phyloP scores from a whole-genome alignment of 2,888 invertebrate species.

The Drosophila gaucha region DNA sequence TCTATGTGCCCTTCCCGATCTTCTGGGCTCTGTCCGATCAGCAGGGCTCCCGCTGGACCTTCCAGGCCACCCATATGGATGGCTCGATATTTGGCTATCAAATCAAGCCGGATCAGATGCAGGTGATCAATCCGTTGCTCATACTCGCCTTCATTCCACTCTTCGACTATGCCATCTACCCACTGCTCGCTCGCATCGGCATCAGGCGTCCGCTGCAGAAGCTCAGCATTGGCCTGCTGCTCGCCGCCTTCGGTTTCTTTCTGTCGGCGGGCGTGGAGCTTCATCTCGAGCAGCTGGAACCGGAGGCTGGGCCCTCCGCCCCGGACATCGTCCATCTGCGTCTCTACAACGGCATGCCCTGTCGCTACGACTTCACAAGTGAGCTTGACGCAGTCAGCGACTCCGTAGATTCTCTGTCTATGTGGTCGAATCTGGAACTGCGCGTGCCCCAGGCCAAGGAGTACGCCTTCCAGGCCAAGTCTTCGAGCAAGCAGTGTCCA shows the following conservation, averaged over 20 bases:
- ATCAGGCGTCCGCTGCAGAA: conserved; percentile 83
- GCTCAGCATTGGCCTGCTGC: conserved; percentile 90
- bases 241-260: conserved; percentile 93
- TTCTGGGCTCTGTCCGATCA: conserved; percentile 98
- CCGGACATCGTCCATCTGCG: conserved; percentile 87
- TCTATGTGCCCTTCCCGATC: conserved; percentile 94
- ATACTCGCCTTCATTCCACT: conserved; percentile 94
- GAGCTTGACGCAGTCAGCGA: conserved; percentile 30
- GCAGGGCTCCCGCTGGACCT: conserved; percentile 96
- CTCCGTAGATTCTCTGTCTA: conserved; percentile 80
- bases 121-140: conserved; percentile 95
- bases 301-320: conserved; percentile 85
- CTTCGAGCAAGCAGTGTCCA: conserved; percentile 53
- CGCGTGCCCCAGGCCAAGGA: conserved; percentile 78
- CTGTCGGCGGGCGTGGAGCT: conserved; percentile 93
- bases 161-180: conserved; percentile 88
- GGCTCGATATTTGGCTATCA: conserved; percentile 86
- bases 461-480: conserved; percentile 84
- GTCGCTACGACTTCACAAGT: conserved; percentile 85
- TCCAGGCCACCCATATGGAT: conserved; percentile 95
- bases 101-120: conserved; percentile 97
- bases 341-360: conserved; percentile 89
- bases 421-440: conserved; percentile 84
- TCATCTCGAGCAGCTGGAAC: conserved; percentile 88
- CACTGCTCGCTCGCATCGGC: conserved; percentile 74